Evolutionary conservation across 2,113 vertebrate genomes (phyloP).

Genomic region (Aldabrachelys gigantea): DNA sequence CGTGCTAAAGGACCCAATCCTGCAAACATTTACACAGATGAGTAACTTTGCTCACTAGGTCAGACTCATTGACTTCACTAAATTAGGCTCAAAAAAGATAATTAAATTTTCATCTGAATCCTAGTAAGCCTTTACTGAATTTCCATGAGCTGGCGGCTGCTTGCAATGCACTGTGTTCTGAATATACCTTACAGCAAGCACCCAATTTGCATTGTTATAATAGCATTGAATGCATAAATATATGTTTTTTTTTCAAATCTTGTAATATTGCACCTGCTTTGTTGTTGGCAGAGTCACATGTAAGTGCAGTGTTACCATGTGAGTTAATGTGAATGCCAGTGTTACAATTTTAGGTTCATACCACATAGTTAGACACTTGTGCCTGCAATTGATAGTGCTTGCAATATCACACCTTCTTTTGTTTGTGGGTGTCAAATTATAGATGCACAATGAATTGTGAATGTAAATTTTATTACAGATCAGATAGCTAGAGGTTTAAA

Average conservation of each 20-base stretch:
- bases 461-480: background rate
- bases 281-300: background rate
- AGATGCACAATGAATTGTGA: background rate
- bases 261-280: background rate
- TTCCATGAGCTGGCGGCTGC: background rate
- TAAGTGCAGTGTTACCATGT: rapidly evolving
- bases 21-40: background rate
- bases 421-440: background rate
- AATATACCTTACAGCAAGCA: background rate
- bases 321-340: background rate
- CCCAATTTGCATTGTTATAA: background rate
- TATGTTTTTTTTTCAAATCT: background rate
- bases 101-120: background rate
- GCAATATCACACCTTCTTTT: background rate
- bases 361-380: background rate
- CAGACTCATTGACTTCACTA: background rate
- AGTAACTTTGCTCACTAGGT: background rate
- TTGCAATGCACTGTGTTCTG: rapidly evolving
- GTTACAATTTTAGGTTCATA: background rate
- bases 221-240: background rate
- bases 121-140: background rate
- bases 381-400: background rate
- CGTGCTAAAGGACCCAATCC: background rate
- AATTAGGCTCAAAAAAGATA: background rate
- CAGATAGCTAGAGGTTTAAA: background rate